Percentiles rank a stretch among this genome's conserved stretches.
phyloP scores from a whole-genome alignment of 2,797 vertebrate species.

The Gallirallus australis region DNA sequence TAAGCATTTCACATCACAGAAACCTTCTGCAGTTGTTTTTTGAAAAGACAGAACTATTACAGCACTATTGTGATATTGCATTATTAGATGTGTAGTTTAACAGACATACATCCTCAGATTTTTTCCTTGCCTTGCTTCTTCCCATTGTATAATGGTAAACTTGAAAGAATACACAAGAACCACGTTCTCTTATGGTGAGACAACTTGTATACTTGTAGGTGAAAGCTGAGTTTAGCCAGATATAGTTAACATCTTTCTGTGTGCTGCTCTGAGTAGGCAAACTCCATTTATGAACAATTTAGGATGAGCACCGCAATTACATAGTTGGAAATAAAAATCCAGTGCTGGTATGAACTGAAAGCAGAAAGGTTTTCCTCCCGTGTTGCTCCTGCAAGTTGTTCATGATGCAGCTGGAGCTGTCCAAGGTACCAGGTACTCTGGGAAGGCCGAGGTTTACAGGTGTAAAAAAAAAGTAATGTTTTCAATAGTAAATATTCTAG shows the following conservation, averaged over 20 bases:
- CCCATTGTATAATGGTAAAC: background rate
- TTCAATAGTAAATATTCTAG: background rate
- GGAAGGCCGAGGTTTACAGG: background rate
- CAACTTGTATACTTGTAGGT: background rate
- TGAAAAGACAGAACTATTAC: background rate
- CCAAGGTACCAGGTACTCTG: background rate
- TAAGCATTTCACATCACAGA: background rate
- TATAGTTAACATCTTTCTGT: background rate
- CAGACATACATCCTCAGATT: background rate
- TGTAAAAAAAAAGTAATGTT: background rate
- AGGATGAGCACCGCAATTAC: background rate
- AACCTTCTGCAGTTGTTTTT: background rate
- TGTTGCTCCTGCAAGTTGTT: accelerated
- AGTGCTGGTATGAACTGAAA: background rate
- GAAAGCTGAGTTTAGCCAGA: background rate
- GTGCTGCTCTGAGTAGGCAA: background rate
- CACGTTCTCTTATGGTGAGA: background rate
- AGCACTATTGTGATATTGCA: background rate
- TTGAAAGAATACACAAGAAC: background rate
- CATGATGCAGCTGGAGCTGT: background rate
- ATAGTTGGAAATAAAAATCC: background rate
- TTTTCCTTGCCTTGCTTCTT: background rate
- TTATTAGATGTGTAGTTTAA: background rate
- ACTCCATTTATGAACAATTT: background rate
- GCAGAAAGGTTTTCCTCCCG: background rate